phyloP scores from a whole-genome alignment of 2,888 invertebrate genomes.

The Ormyrus labotus region DNA sequence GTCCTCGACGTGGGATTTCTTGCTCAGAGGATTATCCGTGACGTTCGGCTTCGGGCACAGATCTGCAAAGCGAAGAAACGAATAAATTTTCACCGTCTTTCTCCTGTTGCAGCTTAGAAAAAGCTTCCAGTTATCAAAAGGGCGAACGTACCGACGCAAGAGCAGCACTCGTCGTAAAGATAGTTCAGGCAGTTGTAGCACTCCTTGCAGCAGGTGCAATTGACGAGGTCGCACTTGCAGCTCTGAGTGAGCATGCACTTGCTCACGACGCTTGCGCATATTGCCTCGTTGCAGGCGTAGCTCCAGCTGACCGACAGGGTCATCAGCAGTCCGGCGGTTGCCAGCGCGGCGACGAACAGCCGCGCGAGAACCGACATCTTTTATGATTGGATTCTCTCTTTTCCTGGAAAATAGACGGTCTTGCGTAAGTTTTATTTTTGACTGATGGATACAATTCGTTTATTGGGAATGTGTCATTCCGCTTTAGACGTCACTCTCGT shows the following conservation, averaged over 20 bases:
- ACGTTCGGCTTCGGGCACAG: slow-evolving; percentile 92
- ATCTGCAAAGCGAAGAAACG: slow-evolving; percentile 78
- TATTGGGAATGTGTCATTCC: too few species aligned
- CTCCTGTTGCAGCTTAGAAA: too few species aligned
- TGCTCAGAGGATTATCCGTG: slow-evolving; percentile 84
- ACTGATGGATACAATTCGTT: too few species aligned
- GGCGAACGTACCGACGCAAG: slow-evolving; percentile 91
- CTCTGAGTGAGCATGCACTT: slow-evolving; percentile 97
- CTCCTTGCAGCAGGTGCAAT: slow-evolving; percentile 96
- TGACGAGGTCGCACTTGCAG: slow-evolving; percentile 95
- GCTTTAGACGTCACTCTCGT: too few species aligned
- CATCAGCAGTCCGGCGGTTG: neutral
- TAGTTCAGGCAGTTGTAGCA: slow-evolving; percentile 93
- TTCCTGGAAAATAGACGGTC: too few species aligned
- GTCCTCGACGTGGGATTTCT: slow-evolving; percentile 91
- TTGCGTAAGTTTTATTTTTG: too few species aligned
- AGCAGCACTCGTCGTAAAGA: slow-evolving; percentile 95
- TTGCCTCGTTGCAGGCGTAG: slow-evolving; percentile 89
- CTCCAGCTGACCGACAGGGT: slow-evolving; percentile 26
- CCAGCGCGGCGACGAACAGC: neutral
- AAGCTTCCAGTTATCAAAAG: too few species aligned
- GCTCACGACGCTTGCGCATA: slow-evolving; percentile 96
- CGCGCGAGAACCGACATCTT: neutral
- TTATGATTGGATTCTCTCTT: neutral
- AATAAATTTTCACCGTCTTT: too few species aligned